Evolutionary conservation across 2,888 invertebrate genomes (phyloP).

Genomic region (Caenorhabditis sp.): DNA sequence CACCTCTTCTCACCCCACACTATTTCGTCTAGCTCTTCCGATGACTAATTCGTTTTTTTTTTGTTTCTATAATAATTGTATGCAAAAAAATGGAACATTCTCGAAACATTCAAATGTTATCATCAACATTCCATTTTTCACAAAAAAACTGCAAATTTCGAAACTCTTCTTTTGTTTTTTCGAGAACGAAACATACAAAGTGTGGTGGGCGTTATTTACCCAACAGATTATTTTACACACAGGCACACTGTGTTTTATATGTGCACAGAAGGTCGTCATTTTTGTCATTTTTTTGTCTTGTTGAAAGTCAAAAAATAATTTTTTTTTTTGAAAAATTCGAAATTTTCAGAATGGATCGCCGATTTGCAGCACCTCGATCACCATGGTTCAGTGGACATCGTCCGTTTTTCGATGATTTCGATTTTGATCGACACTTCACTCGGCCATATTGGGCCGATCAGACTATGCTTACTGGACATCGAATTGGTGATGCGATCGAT

Average conservation of each 20-base stretch:
- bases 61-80: too few species aligned
- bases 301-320: background rate
- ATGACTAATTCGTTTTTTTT: too few species aligned
- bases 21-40: too few species aligned
- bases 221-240: background rate
- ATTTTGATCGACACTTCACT: constrained; percentile 55
- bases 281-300: background rate
- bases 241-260: too few species aligned
- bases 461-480: constrained; percentile 55
- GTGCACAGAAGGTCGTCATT: background rate
- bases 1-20: too few species aligned
- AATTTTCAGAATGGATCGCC: background rate
- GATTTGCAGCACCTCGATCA: background rate
- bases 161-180: too few species aligned
- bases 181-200: too few species aligned
- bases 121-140: too few species aligned
- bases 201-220: constrained; percentile 1
- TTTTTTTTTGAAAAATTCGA: too few species aligned
- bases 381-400: background rate
- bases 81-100: too few species aligned
- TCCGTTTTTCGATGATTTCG: constrained; percentile 58
- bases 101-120: too few species aligned
- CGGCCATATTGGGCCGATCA: constrained; percentile 63
- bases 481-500: constrained; percentile 58
- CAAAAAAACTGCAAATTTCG: too few species aligned